Evolutionary conservation across 2,113 vertebrate genomes (phyloP).

Genomic region (Platycercus adscitus): DNA sequence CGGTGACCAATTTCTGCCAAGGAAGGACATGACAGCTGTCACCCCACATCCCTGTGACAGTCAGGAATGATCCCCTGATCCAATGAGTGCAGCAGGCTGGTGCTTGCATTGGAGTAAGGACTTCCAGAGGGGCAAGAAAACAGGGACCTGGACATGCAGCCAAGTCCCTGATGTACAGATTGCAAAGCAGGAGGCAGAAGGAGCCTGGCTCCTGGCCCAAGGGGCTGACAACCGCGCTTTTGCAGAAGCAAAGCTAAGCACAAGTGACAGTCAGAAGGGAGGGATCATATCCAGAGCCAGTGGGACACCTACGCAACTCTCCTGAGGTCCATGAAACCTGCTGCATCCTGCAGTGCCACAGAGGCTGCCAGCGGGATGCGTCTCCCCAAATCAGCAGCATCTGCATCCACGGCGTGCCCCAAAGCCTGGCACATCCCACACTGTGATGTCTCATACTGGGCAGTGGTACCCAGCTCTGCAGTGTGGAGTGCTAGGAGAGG

Average conservation of each 20-base stretch:
- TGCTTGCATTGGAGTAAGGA: background rate
- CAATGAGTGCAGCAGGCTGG: fast-evolving
- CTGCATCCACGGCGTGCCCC: fast-evolving
- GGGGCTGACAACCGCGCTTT: background rate
- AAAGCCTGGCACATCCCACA: background rate
- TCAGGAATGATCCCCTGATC: background rate
- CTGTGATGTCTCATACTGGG: fast-evolving
- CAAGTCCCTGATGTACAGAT: background rate
- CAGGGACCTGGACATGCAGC: fast-evolving
- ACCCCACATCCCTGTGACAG: background rate
- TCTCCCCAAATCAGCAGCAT: background rate
- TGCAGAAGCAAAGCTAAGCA: background rate
- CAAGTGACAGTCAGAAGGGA: background rate
- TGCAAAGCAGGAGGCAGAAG: background rate
- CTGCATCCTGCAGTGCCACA: background rate
- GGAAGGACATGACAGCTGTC: conserved; percentile 16
- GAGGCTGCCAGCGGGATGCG: background rate
- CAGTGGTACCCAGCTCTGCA: background rate
- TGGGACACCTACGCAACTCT: conserved; percentile 30
- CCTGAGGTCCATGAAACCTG: background rate
- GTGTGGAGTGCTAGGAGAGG: background rate
- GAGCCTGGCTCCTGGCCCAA: background rate
- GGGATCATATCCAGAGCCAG: background rate
- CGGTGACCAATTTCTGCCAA: fast-evolving
- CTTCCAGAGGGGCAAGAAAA: background rate